Conservation (phyloP, 2,888 invertebrate species). For the Leptinotarsa peninsularis region DNA sequence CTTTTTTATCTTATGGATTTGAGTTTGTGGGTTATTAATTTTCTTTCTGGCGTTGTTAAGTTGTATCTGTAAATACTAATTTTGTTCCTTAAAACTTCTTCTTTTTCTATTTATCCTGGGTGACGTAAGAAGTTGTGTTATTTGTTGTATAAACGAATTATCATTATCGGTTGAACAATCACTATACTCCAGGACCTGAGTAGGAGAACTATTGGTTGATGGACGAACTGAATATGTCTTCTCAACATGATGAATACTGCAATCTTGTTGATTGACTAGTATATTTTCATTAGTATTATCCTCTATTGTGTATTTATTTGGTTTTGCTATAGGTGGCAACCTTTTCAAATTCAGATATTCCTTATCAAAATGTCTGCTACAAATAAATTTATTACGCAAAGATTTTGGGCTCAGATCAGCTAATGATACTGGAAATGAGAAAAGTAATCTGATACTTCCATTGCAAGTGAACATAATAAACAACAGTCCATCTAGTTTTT, state of each 20-base stretch:
- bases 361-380: background rate
- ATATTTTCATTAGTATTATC: no score
- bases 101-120: background rate
- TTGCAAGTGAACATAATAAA: no score
- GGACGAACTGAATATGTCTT: background rate
- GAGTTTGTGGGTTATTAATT: background rate
- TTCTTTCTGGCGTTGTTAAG: background rate
- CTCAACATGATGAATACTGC: background rate
- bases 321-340: conserved; percentile 4
- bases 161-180: background rate
- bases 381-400: background rate
- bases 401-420: conserved; percentile 9
- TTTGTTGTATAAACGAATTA: background rate
- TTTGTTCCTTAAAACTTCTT: background rate
- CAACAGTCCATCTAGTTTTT: background rate
- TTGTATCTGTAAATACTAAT: background rate
- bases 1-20: background rate
- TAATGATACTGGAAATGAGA: background rate
- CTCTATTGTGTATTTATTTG: background rate
- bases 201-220: background rate
- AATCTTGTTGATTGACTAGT: background rate
- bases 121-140: conserved; percentile 8
- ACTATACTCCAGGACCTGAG: background rate
- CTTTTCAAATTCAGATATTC: background rate
- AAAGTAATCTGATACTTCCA: no score